Base-by-base conservation (phyloP, 1,140 invertebrate species). In the Oedothorax gibbosus region DNA sequence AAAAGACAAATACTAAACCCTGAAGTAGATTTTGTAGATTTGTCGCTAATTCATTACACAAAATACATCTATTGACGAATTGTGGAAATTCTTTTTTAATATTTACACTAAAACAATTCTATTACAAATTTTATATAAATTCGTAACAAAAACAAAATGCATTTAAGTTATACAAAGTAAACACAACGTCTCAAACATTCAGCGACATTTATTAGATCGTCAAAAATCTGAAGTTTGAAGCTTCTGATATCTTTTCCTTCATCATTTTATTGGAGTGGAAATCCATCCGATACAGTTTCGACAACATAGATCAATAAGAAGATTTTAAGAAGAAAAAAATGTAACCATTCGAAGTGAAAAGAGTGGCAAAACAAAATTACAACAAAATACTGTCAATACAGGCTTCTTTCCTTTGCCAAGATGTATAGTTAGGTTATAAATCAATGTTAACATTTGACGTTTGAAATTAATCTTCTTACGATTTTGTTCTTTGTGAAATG, bases 361-460 rank as follows among this genome's bases (percentile, higher is more conserved):
- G 50, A 75, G 56, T 60, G 75, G 57, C 20, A 20, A 77, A 77
- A 65, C 75, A 57, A 75, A 75, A 57, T 75, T 75, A 77, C 51
- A 49, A 15, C 60, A 11, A 77, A 77, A 54, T 65, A 64, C 57
- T 77, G 75, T 64, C 75, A 77, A 60, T 64, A 64, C 21, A 21
- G 75, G 60, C 60, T 65, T 50, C 54, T 20, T 77, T 50, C 0
- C 18, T 60, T 7, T 51, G 75, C 62, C 75, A 77, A 50, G 75
- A 77, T 18, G 49, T 77, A 77, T 77, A 65, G 75, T 64, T 49
- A 3, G 60, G 60, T 77, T 21, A 60, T 79, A 79, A 79, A 79
- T 79, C 77, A 68, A 68, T 79, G 77, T 79, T 79, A 79, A 79
- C 77, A 54, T 68, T n/a, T 79, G 77, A 79, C 77, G 15, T 12